phyloP scores from a whole-genome alignment of 2,797 vertebrate species.

The Vultur gryphus region DNA sequence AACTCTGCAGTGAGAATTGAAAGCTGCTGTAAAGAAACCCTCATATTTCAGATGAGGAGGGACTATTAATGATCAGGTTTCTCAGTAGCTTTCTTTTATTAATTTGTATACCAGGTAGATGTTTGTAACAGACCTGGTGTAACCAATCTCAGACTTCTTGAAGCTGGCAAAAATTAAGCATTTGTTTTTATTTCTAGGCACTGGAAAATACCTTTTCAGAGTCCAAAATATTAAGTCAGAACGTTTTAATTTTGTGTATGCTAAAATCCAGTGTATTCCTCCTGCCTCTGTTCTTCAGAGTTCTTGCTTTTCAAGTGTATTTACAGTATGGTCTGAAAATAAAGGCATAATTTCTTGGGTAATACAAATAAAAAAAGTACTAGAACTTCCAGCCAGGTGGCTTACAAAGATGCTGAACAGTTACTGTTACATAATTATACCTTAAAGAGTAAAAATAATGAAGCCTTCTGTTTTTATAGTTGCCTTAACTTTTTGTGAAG shows the following conservation, averaged over 20 bases:
- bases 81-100: neutral
- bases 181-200: neutral
- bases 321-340: neutral
- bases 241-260: neutral
- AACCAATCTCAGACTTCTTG: neutral
- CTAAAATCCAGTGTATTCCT: neutral
- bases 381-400: neutral
- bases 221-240: neutral
- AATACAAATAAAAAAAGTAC: neutral
- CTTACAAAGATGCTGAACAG: neutral
- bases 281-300: neutral
- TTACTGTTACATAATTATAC: neutral
- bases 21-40: neutral
- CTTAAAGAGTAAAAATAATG: neutral
- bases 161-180: neutral
- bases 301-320: neutral
- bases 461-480: neutral
- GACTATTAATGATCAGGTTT: neutral
- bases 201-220: neutral
- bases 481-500: neutral
- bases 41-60: neutral
- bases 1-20: neutral
- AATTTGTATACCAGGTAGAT: neutral
- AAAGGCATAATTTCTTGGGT: neutral
- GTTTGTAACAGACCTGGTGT: neutral